Conservation (phyloP, 2,888 invertebrate genomes). For the Rhorus exstirpatorius region DNA sequence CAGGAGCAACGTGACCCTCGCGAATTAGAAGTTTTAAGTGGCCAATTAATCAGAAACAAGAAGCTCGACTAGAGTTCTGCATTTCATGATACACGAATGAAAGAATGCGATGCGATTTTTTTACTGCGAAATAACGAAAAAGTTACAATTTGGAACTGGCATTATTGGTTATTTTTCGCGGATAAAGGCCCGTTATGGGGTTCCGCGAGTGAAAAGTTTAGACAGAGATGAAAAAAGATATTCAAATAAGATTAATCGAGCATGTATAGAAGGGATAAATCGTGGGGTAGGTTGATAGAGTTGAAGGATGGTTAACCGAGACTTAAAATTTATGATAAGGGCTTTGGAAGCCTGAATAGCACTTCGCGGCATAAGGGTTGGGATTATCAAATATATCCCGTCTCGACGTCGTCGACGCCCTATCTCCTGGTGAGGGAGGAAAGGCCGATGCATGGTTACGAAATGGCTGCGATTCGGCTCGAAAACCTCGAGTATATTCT, state of each 20-base stretch:
- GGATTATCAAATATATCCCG: constrained; percentile 70
- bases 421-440: neutral
- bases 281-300: constrained; percentile 56
- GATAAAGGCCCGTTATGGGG: constrained; percentile 14
- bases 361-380: constrained; percentile 38
- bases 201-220: constrained; percentile 32
- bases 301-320: constrained; percentile 70
- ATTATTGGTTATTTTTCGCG: too few species aligned
- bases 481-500: constrained; percentile 72
- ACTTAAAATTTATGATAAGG: constrained; percentile 74
- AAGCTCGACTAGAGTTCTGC: too few species aligned
- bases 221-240: constrained; percentile 23
- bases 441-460: constrained; percentile 52
- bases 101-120: too few species aligned
- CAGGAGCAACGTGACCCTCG: too few species aligned
- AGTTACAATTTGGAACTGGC: too few species aligned
- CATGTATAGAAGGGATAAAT: constrained; percentile 37
- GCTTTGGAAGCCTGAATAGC: constrained; percentile 63
- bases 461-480: constrained; percentile 69
- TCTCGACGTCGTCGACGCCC: constrained; percentile 56
- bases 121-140: too few species aligned
- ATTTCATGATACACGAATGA: too few species aligned
- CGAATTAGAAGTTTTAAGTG: too few species aligned
- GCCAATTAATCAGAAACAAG: too few species aligned
- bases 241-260: constrained; percentile 29